Conservation (phyloP, 2,888 invertebrate species). For the Andrena praecox region DNA sequence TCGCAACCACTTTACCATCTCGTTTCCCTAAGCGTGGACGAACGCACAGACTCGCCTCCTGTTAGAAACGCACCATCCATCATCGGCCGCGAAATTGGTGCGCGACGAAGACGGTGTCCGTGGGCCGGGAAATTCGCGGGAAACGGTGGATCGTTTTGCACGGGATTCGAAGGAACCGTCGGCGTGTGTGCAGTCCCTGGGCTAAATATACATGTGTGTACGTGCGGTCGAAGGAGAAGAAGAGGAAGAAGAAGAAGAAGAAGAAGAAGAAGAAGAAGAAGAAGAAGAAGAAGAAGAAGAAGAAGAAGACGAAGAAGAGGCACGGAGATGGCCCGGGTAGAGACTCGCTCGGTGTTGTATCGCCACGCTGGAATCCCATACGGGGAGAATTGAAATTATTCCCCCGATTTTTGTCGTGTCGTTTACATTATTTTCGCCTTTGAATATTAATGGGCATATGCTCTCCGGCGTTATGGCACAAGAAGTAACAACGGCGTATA, state of each 20-base stretch:
- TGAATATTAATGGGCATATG: constrained; percentile 85
- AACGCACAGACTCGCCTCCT: too few relatives aligned
- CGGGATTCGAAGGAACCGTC: background rate
- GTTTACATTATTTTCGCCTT: constrained; percentile 85
- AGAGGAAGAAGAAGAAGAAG: background rate
- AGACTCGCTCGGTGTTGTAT: constrained; percentile 55
- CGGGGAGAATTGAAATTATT: constrained; percentile 84
- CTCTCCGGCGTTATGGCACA: constrained; percentile 84
- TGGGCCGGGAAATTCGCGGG: constrained; percentile 13
- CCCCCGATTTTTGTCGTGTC: constrained; percentile 84
- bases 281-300: background rate
- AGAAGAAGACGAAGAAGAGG: constrained; percentile 29
- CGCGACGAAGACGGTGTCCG: background rate
- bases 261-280: background rate
- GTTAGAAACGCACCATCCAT: too few relatives aligned
- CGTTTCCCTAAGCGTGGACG: background rate
- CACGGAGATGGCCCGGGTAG: constrained; percentile 63
- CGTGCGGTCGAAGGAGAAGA: constrained; percentile 9
- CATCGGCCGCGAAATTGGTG: background rate
- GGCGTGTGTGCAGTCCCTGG: background rate
- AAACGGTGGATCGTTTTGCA: background rate
- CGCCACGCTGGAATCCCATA: constrained; percentile 70
- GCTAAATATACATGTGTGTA: constrained; percentile 47
- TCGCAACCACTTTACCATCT: background rate
- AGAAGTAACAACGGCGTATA: constrained; percentile 84